Conservation (phyloP, 2,797 vertebrate genomes). For the Amniataba percoides region DNA sequence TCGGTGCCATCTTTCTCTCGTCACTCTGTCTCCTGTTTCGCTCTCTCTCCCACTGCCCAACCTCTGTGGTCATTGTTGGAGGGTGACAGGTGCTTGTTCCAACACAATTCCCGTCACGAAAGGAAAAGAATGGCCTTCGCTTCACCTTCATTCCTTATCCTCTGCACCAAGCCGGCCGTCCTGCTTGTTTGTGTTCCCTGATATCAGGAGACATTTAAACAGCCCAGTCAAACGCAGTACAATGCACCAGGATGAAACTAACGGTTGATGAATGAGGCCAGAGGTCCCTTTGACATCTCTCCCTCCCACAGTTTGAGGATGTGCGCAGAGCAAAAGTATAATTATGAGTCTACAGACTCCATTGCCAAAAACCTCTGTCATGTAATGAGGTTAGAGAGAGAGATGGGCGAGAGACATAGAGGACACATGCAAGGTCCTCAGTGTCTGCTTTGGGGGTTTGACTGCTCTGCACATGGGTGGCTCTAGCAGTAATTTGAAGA, state of each 20-base stretch:
- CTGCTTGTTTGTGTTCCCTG: conserved; percentile 79
- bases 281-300: conserved; percentile 62
- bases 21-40: conserved; percentile 25
- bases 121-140: conserved; percentile 78
- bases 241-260: conserved; percentile 63
- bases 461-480: conserved; percentile 9
- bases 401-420: conserved; percentile 38
- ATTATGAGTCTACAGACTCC: conserved; percentile 48
- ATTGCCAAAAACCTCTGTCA: conserved; percentile 41
- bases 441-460: conserved; percentile 33
- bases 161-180: conserved; percentile 69
- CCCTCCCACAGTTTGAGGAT: conserved; percentile 51
- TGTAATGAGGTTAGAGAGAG: conserved; percentile 58
- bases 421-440: conserved; percentile 28
- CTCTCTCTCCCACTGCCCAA: conserved; percentile 36
- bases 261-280: conserved; percentile 68
- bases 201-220: conserved; percentile 78
- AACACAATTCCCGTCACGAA: conserved; percentile 79
- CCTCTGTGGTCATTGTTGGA: conserved; percentile 76
- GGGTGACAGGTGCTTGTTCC: conserved; percentile 81
- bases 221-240: conserved; percentile 72
- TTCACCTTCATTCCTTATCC: conserved; percentile 81
- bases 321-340: conserved; percentile 50
- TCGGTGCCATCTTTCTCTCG: conserved; percentile 38
- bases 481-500: conserved; percentile 29